Percentiles rank a stretch among this genome's conserved stretches.
phyloP scores from a whole-genome alignment of 2,113 vertebrate genomes.

The Aldabrachelys gigantea region DNA sequence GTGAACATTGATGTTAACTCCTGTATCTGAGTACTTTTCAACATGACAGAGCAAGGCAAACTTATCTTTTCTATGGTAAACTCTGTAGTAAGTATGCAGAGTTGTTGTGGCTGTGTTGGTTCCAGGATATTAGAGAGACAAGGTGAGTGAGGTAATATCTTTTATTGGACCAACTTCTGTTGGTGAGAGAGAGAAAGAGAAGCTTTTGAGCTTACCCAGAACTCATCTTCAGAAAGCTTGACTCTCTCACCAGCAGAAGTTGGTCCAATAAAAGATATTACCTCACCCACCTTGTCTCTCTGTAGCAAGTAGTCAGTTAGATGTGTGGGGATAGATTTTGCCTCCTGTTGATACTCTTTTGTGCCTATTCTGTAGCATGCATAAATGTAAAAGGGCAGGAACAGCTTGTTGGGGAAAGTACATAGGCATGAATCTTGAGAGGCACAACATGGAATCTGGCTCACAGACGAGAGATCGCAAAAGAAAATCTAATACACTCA shows the following conservation, averaged over 20 bases:
- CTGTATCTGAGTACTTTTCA: not conserved
- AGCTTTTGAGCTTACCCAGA: too few relatives aligned
- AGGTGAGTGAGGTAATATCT: too few relatives aligned
- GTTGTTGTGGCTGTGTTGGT: not conserved
- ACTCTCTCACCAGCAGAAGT: too few relatives aligned
- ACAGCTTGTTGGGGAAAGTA: not conserved
- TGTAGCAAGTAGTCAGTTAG: not conserved
- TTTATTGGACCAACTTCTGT: too few relatives aligned
- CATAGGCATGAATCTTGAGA: not conserved
- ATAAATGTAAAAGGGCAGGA: too few relatives aligned
- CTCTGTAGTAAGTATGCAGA: not conserved
- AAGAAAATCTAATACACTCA: not conserved
- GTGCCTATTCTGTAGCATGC: fast-evolving
- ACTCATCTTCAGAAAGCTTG: too few relatives aligned
- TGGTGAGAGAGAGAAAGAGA: too few relatives aligned
- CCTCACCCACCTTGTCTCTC: too few relatives aligned
- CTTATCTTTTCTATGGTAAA: not conserved
- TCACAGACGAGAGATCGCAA: not conserved
- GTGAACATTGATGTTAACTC: not conserved
- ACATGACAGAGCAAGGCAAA: not conserved
- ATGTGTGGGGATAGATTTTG: not conserved
- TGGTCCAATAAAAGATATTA: too few relatives aligned
- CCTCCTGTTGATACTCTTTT: not conserved
- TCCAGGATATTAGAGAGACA: too few relatives aligned
- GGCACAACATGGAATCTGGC: not conserved